phyloP scores from a whole-genome alignment of 2,797 vertebrate species.

The Phrynocephalus forsythii region DNA sequence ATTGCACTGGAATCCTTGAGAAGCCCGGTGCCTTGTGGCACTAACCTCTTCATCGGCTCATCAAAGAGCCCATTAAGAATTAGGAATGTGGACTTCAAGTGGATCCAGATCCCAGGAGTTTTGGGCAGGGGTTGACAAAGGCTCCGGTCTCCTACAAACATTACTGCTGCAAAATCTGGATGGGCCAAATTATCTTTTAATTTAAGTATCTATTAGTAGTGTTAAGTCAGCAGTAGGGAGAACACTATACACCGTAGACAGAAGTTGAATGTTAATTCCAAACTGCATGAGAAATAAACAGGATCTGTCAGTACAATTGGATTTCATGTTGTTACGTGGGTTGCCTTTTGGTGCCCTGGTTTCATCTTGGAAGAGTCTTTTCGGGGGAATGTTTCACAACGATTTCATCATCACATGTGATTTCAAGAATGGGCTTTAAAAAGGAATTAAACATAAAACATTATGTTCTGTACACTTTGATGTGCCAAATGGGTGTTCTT shows the following conservation, averaged over 20 bases:
- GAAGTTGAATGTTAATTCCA: neutral
- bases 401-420: conserved; percentile 1
- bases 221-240: neutral
- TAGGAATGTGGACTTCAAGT: conserved; percentile 9
- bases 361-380: neutral
- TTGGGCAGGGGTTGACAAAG: neutral
- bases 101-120: neutral
- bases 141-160: neutral
- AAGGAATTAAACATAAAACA: neutral
- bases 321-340: neutral
- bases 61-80: conserved; percentile 40
- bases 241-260: neutral
- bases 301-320: neutral
- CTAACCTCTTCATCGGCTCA: neutral
- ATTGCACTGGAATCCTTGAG: conserved; percentile 24
- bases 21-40: conserved; percentile 25
- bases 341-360: neutral
- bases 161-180: neutral
- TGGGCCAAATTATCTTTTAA: neutral
- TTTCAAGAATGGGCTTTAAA: neutral
- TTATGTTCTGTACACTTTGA: neutral
- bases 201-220: neutral
- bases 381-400: neutral
- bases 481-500: neutral
- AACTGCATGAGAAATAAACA: neutral